phyloP scores from a whole-genome alignment of 2,888 invertebrate species.

The Megamerina dolium region DNA sequence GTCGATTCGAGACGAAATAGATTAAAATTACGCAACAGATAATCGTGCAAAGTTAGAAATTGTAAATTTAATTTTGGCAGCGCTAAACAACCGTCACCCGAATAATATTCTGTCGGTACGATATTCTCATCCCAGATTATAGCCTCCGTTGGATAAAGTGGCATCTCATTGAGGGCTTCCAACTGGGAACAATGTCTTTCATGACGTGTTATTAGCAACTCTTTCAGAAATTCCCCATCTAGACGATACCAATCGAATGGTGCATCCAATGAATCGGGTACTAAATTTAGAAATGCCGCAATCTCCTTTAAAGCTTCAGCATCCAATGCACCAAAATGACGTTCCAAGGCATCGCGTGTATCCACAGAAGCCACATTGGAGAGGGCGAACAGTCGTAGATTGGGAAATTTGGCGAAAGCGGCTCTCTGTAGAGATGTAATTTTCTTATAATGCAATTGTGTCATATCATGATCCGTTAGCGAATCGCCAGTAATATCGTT shows the following conservation, averaged over 20 bases:
- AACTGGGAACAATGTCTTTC: constrained; percentile 86
- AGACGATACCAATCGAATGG: constrained; percentile 65
- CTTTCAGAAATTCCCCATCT: constrained; percentile 76
- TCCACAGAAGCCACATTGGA: constrained; percentile 96
- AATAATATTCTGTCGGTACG: constrained; percentile 95
- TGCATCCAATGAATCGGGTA: constrained; percentile 68
- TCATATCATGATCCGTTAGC: constrained; percentile 88
- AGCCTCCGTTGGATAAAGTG: constrained; percentile 95
- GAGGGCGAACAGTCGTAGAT: constrained; percentile 78
- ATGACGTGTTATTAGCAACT: constrained; percentile 79
- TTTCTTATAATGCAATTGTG: constrained; percentile 84
- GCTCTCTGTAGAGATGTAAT: constrained; percentile 92
- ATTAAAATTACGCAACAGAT: constrained; percentile 93
- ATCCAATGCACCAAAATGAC: constrained; percentile 71
- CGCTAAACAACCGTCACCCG: constrained; percentile 91
- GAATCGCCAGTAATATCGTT: constrained; percentile 95
- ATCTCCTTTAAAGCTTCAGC: constrained; percentile 77
- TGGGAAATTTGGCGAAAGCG: constrained; percentile 85
- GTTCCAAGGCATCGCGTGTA: constrained; percentile 65
- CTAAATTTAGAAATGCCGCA: constrained; percentile 78
- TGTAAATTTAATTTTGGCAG: constrained; percentile 96
- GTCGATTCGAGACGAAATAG: constrained; percentile 96
- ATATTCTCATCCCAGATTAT: constrained; percentile 99
- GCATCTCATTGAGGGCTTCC: constrained; percentile 94
- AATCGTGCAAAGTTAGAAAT: constrained; percentile 96